Conservation (phyloP, 2,113 vertebrate genomes). For the Ptilorrhoa leucosticta region DNA sequence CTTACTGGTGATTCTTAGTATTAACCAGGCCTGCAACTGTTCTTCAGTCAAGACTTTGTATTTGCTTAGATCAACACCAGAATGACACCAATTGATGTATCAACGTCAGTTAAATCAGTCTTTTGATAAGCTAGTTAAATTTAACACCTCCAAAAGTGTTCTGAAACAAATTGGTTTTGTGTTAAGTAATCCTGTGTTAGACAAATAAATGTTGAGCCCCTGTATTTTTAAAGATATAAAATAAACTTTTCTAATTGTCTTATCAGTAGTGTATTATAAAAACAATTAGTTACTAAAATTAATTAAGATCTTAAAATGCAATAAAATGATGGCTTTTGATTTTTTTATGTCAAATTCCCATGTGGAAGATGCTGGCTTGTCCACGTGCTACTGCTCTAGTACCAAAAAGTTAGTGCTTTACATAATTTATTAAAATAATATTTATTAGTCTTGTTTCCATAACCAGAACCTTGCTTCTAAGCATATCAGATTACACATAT, state of each 20-base stretch:
- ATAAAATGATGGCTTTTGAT: background rate
- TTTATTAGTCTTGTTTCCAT: background rate
- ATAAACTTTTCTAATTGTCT: background rate
- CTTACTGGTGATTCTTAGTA: background rate
- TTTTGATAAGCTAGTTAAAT: background rate
- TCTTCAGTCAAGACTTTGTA: background rate
- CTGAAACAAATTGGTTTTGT: background rate
- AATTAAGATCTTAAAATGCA: background rate
- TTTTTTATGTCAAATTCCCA: background rate
- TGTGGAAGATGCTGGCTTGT: background rate
- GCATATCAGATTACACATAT: background rate
- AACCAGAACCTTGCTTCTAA: background rate
- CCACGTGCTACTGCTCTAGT: background rate
- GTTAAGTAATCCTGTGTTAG: background rate
- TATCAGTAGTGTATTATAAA: background rate
- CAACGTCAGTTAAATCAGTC: background rate
- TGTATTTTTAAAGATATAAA: background rate
- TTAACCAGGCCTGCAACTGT: background rate
- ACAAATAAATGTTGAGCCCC: rapidly evolving
- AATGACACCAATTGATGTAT: background rate
- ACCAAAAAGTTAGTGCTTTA: background rate
- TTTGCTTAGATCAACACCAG: background rate
- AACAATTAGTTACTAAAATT: background rate
- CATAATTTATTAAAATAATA: background rate
- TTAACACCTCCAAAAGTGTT: background rate